A percentile compares a stretch with the other conserved stretches of the same genome.
phyloP scores from a whole-genome alignment of 2,888 invertebrate species.

The Polymixis lichenea region DNA sequence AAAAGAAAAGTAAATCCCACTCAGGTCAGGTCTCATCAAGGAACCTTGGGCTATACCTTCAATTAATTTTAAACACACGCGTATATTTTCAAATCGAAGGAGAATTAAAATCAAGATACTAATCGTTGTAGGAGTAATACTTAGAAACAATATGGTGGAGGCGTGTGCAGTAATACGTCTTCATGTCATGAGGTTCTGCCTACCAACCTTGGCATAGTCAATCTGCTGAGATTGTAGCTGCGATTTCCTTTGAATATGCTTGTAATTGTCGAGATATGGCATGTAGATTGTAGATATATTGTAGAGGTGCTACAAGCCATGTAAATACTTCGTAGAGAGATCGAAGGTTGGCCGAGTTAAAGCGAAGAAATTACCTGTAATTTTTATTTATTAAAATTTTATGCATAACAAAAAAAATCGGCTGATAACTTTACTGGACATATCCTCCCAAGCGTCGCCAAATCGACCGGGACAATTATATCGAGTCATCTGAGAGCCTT shows the following conservation, averaged over 20 bases:
- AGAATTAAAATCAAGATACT: slow-evolving; percentile 32
- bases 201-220: slow-evolving; percentile 57
- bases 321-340: neutral
- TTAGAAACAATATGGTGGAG: slow-evolving; percentile 50
- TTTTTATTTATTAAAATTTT: too few species aligned
- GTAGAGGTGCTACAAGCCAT: neutral
- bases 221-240: slow-evolving; percentile 32
- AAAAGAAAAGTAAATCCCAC: slow-evolving; percentile 31
- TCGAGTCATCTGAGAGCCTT: too few species aligned
- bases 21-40: too few species aligned
- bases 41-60: slow-evolving; percentile 38
- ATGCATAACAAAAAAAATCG: too few species aligned
- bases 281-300: slow-evolving; percentile 15
- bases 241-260: slow-evolving; percentile 37
- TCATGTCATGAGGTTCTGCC: slow-evolving; percentile 19
- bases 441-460: too few species aligned
- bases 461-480: too few species aligned
- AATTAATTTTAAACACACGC: slow-evolving; percentile 7
- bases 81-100: slow-evolving; percentile 17
- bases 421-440: too few species aligned
- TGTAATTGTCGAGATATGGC: slow-evolving; percentile 24
- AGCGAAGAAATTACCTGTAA: neutral
- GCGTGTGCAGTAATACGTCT: slow-evolving; percentile 52
- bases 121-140: slow-evolving; percentile 50
- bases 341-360: slow-evolving; percentile 10